These are phyloP conservation scores for Australoheros scitulus DNA, from an alignment of 2,113 vertebrate species.

Conservation along the genomic window DNA sequence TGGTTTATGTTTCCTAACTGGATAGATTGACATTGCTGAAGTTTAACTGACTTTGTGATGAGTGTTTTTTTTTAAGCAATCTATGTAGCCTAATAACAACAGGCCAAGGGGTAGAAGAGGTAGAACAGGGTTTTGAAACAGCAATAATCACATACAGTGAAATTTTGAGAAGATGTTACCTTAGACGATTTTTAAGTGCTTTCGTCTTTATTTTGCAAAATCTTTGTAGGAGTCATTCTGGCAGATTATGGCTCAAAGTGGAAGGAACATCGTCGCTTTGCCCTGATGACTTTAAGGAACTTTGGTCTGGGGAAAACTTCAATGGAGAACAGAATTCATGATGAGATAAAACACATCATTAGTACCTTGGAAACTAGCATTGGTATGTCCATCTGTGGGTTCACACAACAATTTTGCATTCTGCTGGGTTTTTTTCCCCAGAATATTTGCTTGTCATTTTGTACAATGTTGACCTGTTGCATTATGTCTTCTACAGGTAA, in stretches of 20 bases:
- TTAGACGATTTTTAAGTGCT: background rate
- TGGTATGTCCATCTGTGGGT: constrained; percentile 38
- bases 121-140: no score
- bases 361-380: constrained; percentile 34
- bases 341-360: constrained; percentile 70
- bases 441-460: background rate
- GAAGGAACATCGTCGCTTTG: constrained; percentile 83
- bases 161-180: no score
- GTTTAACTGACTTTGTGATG: background rate
- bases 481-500: constrained; percentile 40
- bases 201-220: background rate
- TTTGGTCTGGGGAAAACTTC: constrained; percentile 86
- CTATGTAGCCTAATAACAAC: no score
- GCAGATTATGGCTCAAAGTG: constrained; percentile 70
- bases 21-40: background rate
- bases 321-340: constrained; percentile 79
- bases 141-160: no score
- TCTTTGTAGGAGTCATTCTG: background rate
- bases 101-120: background rate
- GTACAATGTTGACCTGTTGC: no score
- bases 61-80: no score
- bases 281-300: constrained; percentile 79
- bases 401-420: background rate
- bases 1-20: background rate
- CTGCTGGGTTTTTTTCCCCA: background rate